Base-by-base conservation (phyloP, 2,888 invertebrate species). In the Helicoverpa assulta region DNA sequence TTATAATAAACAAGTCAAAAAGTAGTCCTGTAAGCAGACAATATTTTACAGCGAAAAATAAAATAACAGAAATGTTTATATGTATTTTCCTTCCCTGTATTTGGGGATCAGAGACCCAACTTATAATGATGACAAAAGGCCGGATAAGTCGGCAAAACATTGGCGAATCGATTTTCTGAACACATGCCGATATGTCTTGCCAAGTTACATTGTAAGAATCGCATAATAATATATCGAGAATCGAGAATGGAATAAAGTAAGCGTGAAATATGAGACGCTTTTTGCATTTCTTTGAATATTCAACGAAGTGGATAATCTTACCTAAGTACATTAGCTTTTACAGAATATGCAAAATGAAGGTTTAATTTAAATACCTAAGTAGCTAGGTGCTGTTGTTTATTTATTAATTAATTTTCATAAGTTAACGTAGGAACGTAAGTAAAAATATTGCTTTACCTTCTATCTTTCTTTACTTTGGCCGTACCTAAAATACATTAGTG, bases 121-220 rank as follows among this genome's bases (percentile, higher is more conserved):
- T 73, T 76, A 76, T 73, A 79, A 79, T 76, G 56, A 21, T 52
- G 65, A 78, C 53, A 66, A 65, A 19, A 70, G 63, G 18, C 62
- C 43, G 73, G 60, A 73, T 59, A 76, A 51, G 43, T 29, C 47
- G 51, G 68, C 14, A 69, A 78, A 66, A 50, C 53, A 66, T 16
- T 47, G 6, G 18, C 0, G 29, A 58, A 79, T 71, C 71, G 71
- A 79, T 77, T 78, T 75, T 55, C 51, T 53, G 51, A 37, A 51
- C 54, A 78, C 37, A 54, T 58, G 29, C 61, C 52, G 70, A 62
- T 59, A 37, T 51, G 37, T 57, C 47, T 21, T 54, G n/a, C 21
- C 26, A 51, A n/a, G 47, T 61, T 63, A 63, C 52, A 68, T 29
- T 73, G 73, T 67, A 67, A 43, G 40, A 67, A 53, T 14, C 40